Evolutionary conservation across 2,113 vertebrate species (phyloP).

Genomic region (Burhinus bistriatus): DNA sequence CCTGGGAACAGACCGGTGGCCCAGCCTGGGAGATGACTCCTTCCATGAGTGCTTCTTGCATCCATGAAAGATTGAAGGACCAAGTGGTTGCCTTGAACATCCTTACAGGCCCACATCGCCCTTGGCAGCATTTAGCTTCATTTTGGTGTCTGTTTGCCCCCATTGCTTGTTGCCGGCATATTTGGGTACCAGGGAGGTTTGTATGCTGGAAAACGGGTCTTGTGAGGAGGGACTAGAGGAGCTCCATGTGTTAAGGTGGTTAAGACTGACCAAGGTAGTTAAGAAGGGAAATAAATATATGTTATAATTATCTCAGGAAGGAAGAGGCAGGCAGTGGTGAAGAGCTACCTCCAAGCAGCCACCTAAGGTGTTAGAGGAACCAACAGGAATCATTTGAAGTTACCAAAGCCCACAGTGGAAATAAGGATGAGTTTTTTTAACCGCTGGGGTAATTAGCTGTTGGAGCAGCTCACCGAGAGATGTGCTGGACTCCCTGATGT

Average conservation of each 20-base stretch:
- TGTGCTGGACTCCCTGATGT: neutral
- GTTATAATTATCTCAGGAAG: neutral
- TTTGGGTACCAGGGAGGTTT: neutral
- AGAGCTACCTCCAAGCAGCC: neutral
- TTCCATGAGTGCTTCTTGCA: neutral
- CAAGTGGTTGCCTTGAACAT: neutral
- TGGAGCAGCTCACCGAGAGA: neutral
- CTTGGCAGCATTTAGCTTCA: neutral
- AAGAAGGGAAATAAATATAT: neutral
- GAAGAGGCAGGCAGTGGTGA: neutral
- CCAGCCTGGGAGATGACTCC: neutral
- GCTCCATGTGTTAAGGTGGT: fast-evolving
- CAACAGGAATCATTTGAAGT: neutral
- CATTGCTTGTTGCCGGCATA: neutral
- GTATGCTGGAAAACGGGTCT: neutral
- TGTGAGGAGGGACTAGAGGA: neutral
- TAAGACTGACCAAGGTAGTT: neutral
- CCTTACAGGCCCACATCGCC: fast-evolving
- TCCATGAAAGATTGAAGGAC: neutral
- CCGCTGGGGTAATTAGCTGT: neutral
- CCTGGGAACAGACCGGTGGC: neutral
- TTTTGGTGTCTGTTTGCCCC: fast-evolving
- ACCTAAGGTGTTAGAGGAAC: neutral
- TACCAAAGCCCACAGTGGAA: neutral
- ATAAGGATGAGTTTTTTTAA: neutral